Evolutionary conservation across 2,113 vertebrate genomes (phyloP), one percentile per base, ranked within the genome.

Genomic region (Columba janthina): DNA sequence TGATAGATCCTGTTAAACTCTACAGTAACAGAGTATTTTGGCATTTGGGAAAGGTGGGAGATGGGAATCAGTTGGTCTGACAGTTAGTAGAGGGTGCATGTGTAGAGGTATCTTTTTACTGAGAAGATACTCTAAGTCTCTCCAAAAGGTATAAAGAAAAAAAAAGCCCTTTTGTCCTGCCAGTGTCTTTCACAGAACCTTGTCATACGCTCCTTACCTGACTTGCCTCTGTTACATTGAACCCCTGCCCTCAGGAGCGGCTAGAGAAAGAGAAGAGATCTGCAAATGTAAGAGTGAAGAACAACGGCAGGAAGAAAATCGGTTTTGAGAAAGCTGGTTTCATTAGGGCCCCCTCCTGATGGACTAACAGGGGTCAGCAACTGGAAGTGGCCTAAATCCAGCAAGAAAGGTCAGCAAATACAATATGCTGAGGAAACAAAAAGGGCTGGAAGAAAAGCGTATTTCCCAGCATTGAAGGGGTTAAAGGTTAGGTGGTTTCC

Each of bases 341-440:
- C 24, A 9, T 73, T 67, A 48, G 24, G 51, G 20, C 12, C 32
- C 19, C 4, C 5, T 73, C 56, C 31, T 26, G 24, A 26, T 53
- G 42, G 29, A 26, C 53, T 50, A 1, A 22, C 0, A 0, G 2
- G 14, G 21, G 2, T 44, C 54, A 61, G 62, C 61, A 36, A 12
- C 36, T 61, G 70, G 44, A 66, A 69, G 38, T 16, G 24, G 21
- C 58, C 26, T 54, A 64, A 51, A 70, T 60, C 40, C 38, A 66
- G 40, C 36, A 70, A 62, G 53, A 67, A 58, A n/a, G 22, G 50
- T 78, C 25, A 70, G 48, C 53, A 65, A 62, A 48, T 24, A 5
- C 4, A 20, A 6, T 51, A 57, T 54, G 0, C 10, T 57, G 51
- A 13, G 34, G 36, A 11, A 40, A 32, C 26, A 56, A 19, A 65